Evolutionary conservation across 2,888 invertebrate genomes (phyloP).

Genomic region (Mystacides longicornis): DNA sequence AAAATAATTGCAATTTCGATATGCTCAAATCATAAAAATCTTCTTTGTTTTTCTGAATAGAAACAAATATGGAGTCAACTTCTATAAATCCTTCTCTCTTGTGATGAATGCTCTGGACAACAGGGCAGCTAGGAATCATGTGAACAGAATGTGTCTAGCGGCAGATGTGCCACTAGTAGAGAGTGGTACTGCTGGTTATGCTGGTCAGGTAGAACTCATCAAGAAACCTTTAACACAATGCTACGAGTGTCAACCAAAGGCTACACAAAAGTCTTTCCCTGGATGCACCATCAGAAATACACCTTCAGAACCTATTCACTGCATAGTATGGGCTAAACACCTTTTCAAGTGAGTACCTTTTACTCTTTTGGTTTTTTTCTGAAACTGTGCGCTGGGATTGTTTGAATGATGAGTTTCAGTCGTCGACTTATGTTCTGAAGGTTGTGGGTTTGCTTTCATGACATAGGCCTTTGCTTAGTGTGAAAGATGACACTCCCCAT

Average conservation of each 20-base stretch:
- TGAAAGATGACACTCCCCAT: no score
- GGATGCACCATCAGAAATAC: slow-evolving; percentile 99
- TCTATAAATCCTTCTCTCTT: slow-evolving; percentile 83
- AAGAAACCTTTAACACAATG: slow-evolving; percentile 87
- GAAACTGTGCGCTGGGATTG: no score
- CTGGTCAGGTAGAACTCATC: slow-evolving; percentile 89
- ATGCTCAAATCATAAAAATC: no score
- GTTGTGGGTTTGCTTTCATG: no score
- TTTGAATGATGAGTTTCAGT: no score
- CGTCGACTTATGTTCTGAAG: no score
- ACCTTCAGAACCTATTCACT: slow-evolving; percentile 97
- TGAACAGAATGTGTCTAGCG: slow-evolving; percentile 96
- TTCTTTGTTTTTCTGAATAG: no score
- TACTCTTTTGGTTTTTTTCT: no score
- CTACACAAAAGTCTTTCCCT: slow-evolving; percentile 87
- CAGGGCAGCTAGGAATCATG: slow-evolving; percentile 92
- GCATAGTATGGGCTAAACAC: slow-evolving; percentile 99
- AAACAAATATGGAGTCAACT: slow-evolving; percentile 80
- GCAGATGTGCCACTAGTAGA: slow-evolving; percentile 92
- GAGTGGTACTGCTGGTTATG: slow-evolving; percentile 95
- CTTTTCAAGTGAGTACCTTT: slow-evolving; percentile 75
- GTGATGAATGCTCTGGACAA: slow-evolving; percentile 98
- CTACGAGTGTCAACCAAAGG: slow-evolving; percentile 93
- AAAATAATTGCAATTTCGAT: no score
- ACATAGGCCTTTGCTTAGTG: no score